These are phyloP conservation scores for Schizothorax lantsangensis DNA, from an alignment of 2,797 vertebrate species.

Conservation along the genomic window DNA sequence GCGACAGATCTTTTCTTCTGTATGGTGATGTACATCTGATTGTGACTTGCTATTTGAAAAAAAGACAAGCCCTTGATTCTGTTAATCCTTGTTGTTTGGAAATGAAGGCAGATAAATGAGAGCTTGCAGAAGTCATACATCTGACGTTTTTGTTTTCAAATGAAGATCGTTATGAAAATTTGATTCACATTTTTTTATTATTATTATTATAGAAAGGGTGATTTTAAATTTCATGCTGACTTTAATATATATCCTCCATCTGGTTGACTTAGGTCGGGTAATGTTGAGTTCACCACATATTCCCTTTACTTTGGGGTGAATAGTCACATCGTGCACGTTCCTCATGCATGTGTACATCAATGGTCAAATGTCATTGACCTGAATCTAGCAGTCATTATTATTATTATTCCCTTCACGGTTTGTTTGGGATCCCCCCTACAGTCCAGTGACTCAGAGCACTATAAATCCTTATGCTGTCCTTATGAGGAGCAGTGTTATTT, in stretches of 20 bases:
- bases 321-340: background rate
- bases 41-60: background rate
- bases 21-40: background rate
- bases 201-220: background rate
- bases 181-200: background rate
- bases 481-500: background rate
- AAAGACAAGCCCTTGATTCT: background rate
- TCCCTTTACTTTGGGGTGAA: background rate
- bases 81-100: background rate
- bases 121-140: background rate
- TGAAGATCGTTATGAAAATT: background rate
- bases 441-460: slow-evolving; percentile 43
- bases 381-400: slow-evolving; percentile 33
- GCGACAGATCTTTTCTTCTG: background rate
- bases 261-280: background rate
- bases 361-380: slow-evolving; percentile 29
- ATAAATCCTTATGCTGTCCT: slow-evolving; percentile 48
- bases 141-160: background rate
- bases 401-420: background rate
- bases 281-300: background rate
- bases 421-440: slow-evolving; percentile 3
- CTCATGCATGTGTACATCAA: slow-evolving; percentile 15
- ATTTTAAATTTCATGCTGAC: background rate
- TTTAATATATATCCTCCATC: background rate
- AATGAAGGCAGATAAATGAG: background rate